These are phyloP conservation scores for Nemotelus nigrinus DNA, from an alignment of 2,888 invertebrate species.

Conservation along the genomic window DNA sequence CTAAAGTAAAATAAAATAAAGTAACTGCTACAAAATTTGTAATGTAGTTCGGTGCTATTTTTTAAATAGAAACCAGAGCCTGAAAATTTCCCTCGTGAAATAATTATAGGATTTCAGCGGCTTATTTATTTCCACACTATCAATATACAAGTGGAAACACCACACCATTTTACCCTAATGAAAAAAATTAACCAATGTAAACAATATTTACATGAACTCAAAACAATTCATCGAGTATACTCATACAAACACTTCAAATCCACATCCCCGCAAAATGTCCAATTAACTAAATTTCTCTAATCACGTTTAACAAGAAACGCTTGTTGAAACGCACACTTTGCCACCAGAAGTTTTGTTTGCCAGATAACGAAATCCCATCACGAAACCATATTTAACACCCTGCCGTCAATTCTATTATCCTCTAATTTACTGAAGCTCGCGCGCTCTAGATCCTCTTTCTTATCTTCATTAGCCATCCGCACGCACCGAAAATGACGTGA, in stretches of 20 bases:
- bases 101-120: no score
- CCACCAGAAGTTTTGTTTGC: neutral
- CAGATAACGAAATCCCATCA: constrained; percentile 5
- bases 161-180: no score
- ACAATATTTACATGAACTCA: neutral
- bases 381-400: constrained; percentile 14
- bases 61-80: no score
- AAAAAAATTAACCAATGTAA: neutral
- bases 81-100: no score
- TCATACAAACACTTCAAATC: no score
- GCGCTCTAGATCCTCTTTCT: neutral
- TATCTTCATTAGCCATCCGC: neutral
- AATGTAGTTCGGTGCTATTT: no score
- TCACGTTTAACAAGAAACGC: neutral
- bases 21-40: no score
- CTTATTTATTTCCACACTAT: no score
- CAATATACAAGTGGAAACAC: no score
- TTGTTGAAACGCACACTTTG: neutral
- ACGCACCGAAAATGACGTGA: neutral
- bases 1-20: no score
- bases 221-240: no score
- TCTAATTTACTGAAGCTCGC: neutral
- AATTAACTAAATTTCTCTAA: neutral
- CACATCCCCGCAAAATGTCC: neutral
- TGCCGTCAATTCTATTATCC: constrained; percentile 8